Conservation (phyloP, 2,797 vertebrate species). For the Muraenolepis orangiensis region DNA sequence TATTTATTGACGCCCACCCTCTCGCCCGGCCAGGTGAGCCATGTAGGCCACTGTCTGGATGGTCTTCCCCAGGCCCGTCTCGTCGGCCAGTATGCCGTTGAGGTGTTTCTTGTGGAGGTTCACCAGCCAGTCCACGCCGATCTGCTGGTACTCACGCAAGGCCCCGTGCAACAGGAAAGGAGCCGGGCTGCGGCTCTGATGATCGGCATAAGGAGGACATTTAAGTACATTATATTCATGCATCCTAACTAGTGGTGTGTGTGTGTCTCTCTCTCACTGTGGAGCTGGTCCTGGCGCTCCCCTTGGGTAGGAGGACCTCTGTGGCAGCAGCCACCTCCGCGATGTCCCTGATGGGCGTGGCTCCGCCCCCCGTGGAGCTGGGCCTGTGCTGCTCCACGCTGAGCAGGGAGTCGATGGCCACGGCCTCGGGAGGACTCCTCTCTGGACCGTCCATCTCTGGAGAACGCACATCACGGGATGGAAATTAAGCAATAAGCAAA, state of each 20-base stretch:
- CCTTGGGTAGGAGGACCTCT: slow-evolving; percentile 86
- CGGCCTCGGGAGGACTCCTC: slow-evolving; percentile 74
- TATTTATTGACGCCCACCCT: slow-evolving; percentile 68
- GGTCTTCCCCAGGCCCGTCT: slow-evolving; percentile 89
- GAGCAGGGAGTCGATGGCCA: slow-evolving; percentile 87
- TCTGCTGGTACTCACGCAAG: slow-evolving; percentile 89
- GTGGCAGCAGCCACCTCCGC: slow-evolving; percentile 87
- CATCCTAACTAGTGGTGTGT: too few relatives aligned
- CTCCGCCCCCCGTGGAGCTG: slow-evolving; percentile 56
- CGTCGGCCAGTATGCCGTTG: slow-evolving; percentile 90
- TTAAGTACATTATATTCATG: too few relatives aligned
- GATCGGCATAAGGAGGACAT: background rate
- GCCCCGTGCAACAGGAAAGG: slow-evolving; percentile 81
- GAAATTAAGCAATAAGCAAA: slow-evolving; percentile 4
- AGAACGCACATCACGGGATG: slow-evolving; percentile 22
- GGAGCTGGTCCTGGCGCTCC: slow-evolving; percentile 78
- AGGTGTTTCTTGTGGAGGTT: slow-evolving; percentile 86
- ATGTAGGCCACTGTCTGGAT: slow-evolving; percentile 90
- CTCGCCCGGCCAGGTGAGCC: slow-evolving; percentile 86
- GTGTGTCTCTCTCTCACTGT: slow-evolving; percentile 58
- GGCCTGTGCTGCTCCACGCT: slow-evolving; percentile 83
- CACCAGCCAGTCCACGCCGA: slow-evolving; percentile 88
- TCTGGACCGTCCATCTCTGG: slow-evolving; percentile 70
- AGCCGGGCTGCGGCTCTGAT: slow-evolving; percentile 62
- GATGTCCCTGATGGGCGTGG: slow-evolving; percentile 82